phyloP scores from a whole-genome alignment of 2,113 vertebrate species.

The Oxygymnocypris stewartii region DNA sequence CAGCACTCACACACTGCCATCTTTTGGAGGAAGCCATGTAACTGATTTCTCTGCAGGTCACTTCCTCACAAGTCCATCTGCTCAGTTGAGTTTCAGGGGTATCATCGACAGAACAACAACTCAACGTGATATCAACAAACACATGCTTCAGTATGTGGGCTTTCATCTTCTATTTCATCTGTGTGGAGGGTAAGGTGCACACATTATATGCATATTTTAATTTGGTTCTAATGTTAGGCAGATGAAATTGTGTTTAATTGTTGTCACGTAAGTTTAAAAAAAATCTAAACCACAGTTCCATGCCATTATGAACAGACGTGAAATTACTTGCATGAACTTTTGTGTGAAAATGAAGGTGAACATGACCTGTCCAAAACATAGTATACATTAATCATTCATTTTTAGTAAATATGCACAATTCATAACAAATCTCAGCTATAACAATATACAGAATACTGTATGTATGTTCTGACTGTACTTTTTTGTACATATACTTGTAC shows the following conservation, averaged over 20 bases:
- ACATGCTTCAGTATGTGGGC: neutral
- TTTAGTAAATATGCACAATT: neutral
- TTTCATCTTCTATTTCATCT: neutral
- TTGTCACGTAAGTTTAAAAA: neutral
- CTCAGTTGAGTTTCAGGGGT: neutral
- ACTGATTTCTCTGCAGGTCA: neutral
- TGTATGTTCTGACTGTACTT: neutral
- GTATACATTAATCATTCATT: neutral
- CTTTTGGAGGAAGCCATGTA: neutral
- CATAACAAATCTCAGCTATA: neutral
- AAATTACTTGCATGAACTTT: neutral
- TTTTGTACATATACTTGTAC: neutral
- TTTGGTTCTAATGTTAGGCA: neutral
- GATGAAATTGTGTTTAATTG: neutral
- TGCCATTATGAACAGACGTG: neutral
- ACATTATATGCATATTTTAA: neutral
- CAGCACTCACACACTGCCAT: too few species aligned
- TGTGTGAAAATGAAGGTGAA: neutral
- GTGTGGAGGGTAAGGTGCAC: neutral
- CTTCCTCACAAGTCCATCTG: neutral
- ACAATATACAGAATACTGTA: neutral
- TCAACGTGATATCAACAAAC: neutral
- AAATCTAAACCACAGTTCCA: neutral
- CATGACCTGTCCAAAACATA: neutral
- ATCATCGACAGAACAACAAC: neutral